phyloP scores from a whole-genome alignment of 2,797 vertebrate genomes.

The Diplodus puntazzo region DNA sequence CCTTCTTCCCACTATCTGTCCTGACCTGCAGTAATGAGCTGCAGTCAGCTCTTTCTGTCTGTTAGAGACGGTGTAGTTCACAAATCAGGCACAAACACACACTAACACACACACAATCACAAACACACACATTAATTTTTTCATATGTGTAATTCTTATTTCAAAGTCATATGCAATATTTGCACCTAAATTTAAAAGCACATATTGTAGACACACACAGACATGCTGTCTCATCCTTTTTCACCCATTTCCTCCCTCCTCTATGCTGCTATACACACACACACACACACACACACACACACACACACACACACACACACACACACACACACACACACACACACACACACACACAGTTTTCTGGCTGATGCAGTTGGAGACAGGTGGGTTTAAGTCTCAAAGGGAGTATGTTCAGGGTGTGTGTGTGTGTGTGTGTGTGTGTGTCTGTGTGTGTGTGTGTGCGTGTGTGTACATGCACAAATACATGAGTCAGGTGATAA shows the following conservation, averaged over 20 bases:
- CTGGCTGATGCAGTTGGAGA: background rate
- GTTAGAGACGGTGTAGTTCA: background rate
- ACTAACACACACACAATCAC: background rate
- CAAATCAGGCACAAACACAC: background rate
- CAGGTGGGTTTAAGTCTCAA: slow-evolving; percentile 36
- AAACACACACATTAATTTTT: background rate
- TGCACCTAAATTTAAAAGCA: background rate
- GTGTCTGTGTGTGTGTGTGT: slow-evolving; percentile 6
- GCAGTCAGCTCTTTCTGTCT: slow-evolving; percentile 12
- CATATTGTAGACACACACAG: background rate
- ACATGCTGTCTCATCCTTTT: background rate
- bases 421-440: background rate
- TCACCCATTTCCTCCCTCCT: background rate
- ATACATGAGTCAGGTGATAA: slow-evolving; percentile 39
- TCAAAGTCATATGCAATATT: too few species aligned
- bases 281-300: background rate
- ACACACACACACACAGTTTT: background rate
- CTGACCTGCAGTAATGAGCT: slow-evolving; percentile 60
- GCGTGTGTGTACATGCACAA: background rate
- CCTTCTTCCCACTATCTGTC: slow-evolving; percentile 26
- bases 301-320: background rate
- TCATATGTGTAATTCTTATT: too few species aligned
- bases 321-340: background rate
- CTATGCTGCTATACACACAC: background rate
- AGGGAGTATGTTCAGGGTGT: slow-evolving; percentile 8